Conservation (phyloP, 2,113 vertebrate genomes). For the Micronycteris hirsuta region DNA sequence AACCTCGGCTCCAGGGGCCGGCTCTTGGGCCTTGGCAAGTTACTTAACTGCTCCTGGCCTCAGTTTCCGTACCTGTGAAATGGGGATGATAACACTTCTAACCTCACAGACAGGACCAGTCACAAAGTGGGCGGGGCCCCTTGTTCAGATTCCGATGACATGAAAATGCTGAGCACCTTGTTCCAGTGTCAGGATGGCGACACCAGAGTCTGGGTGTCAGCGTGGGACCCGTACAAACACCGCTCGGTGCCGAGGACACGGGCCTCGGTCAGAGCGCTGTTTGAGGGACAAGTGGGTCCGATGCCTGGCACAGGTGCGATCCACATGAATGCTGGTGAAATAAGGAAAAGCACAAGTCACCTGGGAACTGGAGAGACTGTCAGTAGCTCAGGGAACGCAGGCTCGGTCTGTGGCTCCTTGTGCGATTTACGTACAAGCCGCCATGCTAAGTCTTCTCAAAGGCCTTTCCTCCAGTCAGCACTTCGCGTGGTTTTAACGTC, state of each 20-base stretch:
- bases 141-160: neutral
- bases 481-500: neutral
- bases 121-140: neutral
- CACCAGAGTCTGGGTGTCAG: neutral
- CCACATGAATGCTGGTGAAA: neutral
- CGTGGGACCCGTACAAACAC: no score
- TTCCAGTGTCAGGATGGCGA: neutral
- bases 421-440: neutral
- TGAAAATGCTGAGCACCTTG: neutral
- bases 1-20: neutral
- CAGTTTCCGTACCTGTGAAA: neutral
- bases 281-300: neutral
- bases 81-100: neutral
- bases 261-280: neutral
- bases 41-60: neutral
- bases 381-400: neutral
- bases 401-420: neutral
- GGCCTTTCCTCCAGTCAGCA: neutral
- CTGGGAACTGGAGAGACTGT: neutral
- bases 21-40: neutral
- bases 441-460: neutral
- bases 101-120: neutral
- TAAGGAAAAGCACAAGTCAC: neutral
- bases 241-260: neutral
- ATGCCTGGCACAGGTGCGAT: neutral